Conservation (phyloP, 1,140 invertebrate species). For the Achatina immaculata region DNA sequence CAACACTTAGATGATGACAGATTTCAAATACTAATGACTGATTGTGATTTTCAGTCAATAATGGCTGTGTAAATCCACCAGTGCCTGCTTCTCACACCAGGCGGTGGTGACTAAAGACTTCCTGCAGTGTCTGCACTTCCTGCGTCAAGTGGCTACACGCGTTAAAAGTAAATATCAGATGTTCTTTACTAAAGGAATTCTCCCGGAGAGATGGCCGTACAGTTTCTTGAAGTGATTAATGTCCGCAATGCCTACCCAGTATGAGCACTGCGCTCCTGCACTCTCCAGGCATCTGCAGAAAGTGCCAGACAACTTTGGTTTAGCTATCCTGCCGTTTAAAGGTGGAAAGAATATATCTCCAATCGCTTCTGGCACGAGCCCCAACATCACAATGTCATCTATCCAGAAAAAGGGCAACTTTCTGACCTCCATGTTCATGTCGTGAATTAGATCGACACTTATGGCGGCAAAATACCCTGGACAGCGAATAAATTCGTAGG, state of each 20-base stretch:
- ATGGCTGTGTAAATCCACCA: too few species aligned
- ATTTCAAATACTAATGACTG: too few species aligned
- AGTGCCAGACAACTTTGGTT: not conserved
- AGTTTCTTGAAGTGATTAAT: not conserved
- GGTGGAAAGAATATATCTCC: not conserved
- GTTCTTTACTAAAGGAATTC: too few species aligned
- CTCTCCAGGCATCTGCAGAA: not conserved
- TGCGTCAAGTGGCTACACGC: too few species aligned
- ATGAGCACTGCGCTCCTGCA: not conserved
- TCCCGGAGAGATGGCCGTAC: not conserved
- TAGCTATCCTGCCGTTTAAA: not conserved
- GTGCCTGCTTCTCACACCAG: too few species aligned
- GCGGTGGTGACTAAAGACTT: too few species aligned
- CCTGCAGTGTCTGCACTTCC: too few species aligned
- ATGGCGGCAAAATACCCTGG: slow-evolving; percentile 18
- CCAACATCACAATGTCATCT: slow-evolving; percentile 8
- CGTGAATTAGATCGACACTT: not conserved
- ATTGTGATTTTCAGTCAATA: too few species aligned
- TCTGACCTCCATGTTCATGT: not conserved
- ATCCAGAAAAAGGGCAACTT: slow-evolving; percentile 14
- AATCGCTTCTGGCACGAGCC: not conserved
- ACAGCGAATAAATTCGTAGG: not conserved
- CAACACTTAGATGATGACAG: too few species aligned
- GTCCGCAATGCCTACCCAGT: not conserved
- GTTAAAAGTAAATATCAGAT: too few species aligned